phyloP scores from a whole-genome alignment of 2,888 invertebrate genomes.

The Cordilura impudica region DNA sequence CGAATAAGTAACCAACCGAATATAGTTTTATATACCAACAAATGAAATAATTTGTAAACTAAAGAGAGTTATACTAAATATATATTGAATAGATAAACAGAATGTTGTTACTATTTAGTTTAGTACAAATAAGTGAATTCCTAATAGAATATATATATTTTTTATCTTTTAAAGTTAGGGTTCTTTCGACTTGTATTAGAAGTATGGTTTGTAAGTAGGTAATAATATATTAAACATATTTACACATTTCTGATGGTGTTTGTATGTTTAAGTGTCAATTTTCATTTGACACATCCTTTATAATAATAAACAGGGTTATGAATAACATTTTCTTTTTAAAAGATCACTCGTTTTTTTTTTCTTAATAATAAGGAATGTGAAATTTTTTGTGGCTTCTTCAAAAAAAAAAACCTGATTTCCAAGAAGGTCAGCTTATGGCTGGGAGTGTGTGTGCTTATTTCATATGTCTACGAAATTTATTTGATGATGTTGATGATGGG shows the following conservation, averaged over 20 bases:
- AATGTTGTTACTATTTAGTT: too few species aligned
- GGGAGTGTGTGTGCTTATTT: not conserved
- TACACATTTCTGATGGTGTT: not conserved
- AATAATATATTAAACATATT: not conserved
- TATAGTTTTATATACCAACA: too few species aligned
- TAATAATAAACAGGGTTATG: slow-evolving; percentile 40
- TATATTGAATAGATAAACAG: too few species aligned
- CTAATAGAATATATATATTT: not conserved
- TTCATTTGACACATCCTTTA: slow-evolving; percentile 55
- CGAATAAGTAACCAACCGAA: too few species aligned
- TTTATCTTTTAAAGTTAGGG: not conserved
- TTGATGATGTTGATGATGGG: slow-evolving; percentile 23
- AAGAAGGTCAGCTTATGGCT: slow-evolving; percentile 36
- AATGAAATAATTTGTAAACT: too few species aligned
- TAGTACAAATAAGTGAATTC: too few species aligned
- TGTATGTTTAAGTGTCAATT: slow-evolving; percentile 52
- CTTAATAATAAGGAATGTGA: not conserved
- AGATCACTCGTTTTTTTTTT: not conserved
- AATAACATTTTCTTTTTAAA: slow-evolving; percentile 40
- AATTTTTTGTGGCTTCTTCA: slow-evolving; percentile 23
- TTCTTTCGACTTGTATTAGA: not conserved
- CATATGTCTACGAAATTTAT: slow-evolving; percentile 19
- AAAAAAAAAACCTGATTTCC: slow-evolving; percentile 24
- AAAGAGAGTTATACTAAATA: too few species aligned
- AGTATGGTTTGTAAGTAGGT: not conserved